These are phyloP conservation scores for Amphimallon solstitiale DNA, from an alignment of 2,888 invertebrate genomes.

Conservation along the genomic window DNA sequence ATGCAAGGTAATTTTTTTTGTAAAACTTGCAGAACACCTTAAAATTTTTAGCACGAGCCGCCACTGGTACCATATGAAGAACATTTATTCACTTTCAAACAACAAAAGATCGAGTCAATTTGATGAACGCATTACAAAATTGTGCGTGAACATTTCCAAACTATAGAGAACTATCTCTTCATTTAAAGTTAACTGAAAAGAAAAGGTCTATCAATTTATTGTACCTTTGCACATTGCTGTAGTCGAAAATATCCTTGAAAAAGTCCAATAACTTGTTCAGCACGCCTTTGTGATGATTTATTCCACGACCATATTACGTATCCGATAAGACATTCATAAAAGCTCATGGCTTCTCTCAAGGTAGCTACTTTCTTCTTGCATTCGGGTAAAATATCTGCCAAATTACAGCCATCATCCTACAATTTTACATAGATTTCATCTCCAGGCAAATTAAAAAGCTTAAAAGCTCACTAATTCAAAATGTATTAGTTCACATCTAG, in stretches of 20 bases:
- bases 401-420: conserved; percentile 68
- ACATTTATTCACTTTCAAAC: too few species aligned
- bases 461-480: conserved; percentile 63
- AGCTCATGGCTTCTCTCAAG: conserved; percentile 71
- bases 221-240: conserved; percentile 70
- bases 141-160: too few species aligned
- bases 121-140: too few species aligned
- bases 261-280: conserved; percentile 65
- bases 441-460: too few species aligned
- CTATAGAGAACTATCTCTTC: too few species aligned
- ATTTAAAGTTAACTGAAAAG: too few species aligned
- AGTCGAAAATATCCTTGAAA: conserved; percentile 68
- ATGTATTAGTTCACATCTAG: conserved; percentile 66
- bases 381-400: conserved; percentile 70
- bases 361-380: conserved; percentile 71
- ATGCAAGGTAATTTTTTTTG: too few species aligned
- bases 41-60: too few species aligned
- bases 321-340: conserved; percentile 74
- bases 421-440: conserved; percentile 34
- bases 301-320: conserved; percentile 71
- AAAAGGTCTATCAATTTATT: too few species aligned
- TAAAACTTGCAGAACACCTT: too few species aligned
- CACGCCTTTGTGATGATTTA: conserved; percentile 57
- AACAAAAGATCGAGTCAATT: too few species aligned
- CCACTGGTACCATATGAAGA: too few species aligned